Evolutionary conservation across 2,888 invertebrate genomes (phyloP).

Genomic region (Syrphus vitripennis): DNA sequence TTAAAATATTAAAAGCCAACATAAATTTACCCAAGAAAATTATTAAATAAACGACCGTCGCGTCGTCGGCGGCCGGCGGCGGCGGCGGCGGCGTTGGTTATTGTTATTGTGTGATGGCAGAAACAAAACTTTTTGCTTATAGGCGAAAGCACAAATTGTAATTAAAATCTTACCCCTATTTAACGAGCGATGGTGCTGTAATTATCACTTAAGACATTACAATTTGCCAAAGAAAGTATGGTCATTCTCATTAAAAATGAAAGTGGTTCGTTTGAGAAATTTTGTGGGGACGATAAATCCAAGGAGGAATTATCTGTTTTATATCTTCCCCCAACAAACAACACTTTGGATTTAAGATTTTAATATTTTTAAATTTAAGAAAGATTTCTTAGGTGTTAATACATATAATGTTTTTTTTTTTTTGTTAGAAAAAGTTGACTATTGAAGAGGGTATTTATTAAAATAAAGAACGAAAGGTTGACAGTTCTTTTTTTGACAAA

Average conservation of each 20-base stretch:
- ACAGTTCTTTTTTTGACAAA: no score
- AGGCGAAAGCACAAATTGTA: conserved; percentile 23
- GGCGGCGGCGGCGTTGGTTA: neutral
- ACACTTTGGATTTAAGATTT: neutral
- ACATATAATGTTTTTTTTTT: no score
- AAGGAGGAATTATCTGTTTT: conserved; percentile 18
- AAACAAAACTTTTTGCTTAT: conserved; percentile 18
- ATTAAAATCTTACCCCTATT: conserved; percentile 71
- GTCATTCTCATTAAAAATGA: conserved; percentile 52
- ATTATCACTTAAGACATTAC: conserved; percentile 67
- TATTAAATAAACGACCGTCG: neutral
- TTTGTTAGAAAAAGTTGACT: neutral
- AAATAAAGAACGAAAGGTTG: no score
- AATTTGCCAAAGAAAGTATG: conserved; percentile 55
- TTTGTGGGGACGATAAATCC: conserved; percentile 44
- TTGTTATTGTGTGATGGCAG: no score
- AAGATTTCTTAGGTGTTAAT: neutral
- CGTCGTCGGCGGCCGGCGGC: no score
- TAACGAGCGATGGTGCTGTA: conserved; percentile 37
- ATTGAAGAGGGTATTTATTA: neutral
- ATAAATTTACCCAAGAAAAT: conserved; percentile 43
- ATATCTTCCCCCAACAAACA: neutral
- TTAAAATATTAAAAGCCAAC: conserved; percentile 67
- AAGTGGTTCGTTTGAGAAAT: conserved; percentile 43
- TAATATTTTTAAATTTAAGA: neutral